These are phyloP conservation scores for Campoplex nolae DNA, from an alignment of 2,888 invertebrate species.

Conservation along the genomic window DNA sequence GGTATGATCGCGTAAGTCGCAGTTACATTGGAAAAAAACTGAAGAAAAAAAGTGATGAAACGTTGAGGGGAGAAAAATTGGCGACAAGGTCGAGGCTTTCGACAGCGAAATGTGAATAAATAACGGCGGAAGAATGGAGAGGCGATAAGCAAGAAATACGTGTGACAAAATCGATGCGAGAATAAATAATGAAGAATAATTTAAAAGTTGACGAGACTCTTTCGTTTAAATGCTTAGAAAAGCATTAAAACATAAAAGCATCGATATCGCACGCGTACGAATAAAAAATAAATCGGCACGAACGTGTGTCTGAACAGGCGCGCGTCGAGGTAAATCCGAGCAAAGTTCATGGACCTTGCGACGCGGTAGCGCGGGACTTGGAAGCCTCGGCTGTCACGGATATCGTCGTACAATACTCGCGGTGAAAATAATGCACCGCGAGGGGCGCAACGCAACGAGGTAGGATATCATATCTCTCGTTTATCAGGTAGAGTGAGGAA, in stretches of 20 bases:
- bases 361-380: neutral
- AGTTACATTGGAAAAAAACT: neutral
- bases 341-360: conserved; percentile 45
- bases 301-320: neutral
- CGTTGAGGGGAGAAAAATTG: neutral
- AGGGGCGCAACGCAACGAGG: conserved; percentile 30
- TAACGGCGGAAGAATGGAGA: neutral
- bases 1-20: neutral
- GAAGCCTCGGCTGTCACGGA: conserved; percentile 14
- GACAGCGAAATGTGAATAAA: conserved; percentile 9
- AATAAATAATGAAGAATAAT: neutral
- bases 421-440: conserved; percentile 55
- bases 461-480: conserved; percentile 62
- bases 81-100: neutral
- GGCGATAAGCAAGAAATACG: conserved; percentile 9
- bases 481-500: conserved; percentile 45
- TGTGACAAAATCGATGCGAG: conserved; percentile 15
- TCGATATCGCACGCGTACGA: neutral
- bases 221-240: no score
- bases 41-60: neutral
- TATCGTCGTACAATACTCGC: conserved; percentile 29
- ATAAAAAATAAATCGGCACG: neutral
- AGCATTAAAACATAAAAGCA: neutral
- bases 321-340: neutral
- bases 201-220: neutral